These are phyloP conservation scores for Otolemur garnettii DNA, from an alignment of 2,113 vertebrate genomes.

Conservation along the genomic window DNA sequence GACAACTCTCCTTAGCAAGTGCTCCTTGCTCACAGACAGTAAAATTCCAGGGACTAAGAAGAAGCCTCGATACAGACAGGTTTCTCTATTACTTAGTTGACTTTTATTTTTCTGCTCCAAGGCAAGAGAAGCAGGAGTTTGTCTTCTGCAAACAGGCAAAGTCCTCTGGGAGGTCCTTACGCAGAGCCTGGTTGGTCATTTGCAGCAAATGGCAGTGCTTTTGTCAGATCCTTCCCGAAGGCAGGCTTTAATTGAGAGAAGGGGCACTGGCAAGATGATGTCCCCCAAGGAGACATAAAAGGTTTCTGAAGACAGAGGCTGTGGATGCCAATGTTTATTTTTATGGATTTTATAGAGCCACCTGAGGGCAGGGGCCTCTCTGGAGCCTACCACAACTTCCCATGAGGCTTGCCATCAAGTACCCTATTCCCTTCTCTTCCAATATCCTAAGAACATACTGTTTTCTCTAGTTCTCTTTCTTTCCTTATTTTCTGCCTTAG, in stretches of 20 bases:
- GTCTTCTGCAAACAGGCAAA: neutral
- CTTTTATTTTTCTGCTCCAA: conserved; percentile 44
- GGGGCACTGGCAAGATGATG: neutral
- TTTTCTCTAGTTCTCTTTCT: neutral
- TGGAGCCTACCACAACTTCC: neutral
- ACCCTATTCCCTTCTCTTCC: neutral
- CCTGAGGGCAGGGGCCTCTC: neutral
- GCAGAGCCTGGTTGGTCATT: neutral
- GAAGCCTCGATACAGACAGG: neutral
- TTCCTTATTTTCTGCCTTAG: neutral
- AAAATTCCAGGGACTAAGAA: neutral
- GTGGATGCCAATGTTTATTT: neutral
- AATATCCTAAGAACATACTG: neutral
- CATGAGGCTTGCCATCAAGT: fast-evolving
- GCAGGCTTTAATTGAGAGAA: conserved; percentile 27
- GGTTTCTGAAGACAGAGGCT: conserved; percentile 4
- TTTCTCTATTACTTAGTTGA: neutral
- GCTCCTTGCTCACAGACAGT: neutral
- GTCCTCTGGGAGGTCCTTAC: conserved; percentile 2
- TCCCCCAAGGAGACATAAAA: neutral
- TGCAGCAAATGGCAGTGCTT: neutral
- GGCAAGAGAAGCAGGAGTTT: conserved; percentile 1
- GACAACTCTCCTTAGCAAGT: neutral
- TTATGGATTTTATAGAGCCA: neutral
- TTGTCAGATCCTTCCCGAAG: neutral